Percentiles rank a stretch among this genome's conserved stretches.
Conservation (phyloP, 2,113 vertebrate species). For the Origma solitaria region DNA sequence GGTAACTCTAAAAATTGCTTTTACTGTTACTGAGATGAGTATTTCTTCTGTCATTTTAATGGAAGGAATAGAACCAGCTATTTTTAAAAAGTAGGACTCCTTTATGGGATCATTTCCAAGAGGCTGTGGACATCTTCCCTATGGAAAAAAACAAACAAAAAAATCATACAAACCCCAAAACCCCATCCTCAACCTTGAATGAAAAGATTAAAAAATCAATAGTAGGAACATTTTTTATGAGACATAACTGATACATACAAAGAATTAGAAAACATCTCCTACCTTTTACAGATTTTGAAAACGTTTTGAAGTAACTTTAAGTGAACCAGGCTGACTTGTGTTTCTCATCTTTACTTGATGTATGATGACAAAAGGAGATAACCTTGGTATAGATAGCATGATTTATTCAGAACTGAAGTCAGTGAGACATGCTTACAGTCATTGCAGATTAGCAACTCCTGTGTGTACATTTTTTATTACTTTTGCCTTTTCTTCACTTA, state of each 20-base stretch:
- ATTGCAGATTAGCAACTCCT: not conserved
- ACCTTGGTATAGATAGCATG: constrained; percentile 24
- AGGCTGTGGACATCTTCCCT: not conserved
- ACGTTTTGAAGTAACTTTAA: not conserved
- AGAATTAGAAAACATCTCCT: not conserved
- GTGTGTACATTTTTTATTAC: constrained; percentile 36
- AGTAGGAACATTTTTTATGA: not conserved
- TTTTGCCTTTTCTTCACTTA: not conserved
- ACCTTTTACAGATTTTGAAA: not conserved
- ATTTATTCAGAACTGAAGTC: constrained; percentile 52
- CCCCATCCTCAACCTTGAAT: not conserved
- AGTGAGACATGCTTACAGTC: not conserved
- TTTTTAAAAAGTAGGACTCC: not conserved
- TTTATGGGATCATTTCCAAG: not conserved
- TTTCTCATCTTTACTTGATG: constrained; percentile 41
- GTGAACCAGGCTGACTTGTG: not conserved
- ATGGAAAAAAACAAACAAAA: not conserved
- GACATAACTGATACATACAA: not conserved
- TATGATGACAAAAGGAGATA: constrained; percentile 48
- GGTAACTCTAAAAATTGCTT: not conserved
- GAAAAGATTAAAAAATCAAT: not conserved
- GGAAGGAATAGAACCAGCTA: not conserved
- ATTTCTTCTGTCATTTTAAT: constrained; percentile 19
- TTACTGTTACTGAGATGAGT: not conserved
- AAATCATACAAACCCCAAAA: not conserved